Percentiles rank a stretch among this genome's conserved stretches.
Conservation (phyloP, 2,797 vertebrate species). For the Danio albolineatus region DNA sequence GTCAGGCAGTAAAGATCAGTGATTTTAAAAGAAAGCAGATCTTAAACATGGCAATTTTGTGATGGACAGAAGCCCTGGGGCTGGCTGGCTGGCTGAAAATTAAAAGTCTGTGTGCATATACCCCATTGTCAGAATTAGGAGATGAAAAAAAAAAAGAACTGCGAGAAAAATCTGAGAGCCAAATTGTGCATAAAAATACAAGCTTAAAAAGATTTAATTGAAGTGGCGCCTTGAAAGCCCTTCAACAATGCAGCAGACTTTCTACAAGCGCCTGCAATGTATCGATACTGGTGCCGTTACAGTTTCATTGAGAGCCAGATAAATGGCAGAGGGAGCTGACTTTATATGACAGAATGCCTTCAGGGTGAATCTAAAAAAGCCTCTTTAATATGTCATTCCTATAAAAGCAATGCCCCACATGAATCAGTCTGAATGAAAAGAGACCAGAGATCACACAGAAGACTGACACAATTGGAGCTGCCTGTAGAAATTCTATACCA, state of each 20-base stretch:
- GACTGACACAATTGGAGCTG: conserved; percentile 49
- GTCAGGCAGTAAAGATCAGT: no score
- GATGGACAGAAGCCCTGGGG: no score
- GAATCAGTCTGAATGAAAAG: conserved; percentile 65
- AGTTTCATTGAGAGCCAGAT: not conserved
- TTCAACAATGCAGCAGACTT: not conserved
- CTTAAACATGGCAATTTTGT: no score
- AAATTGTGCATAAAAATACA: not conserved
- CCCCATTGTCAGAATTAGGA: no score
- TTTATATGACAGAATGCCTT: conserved; percentile 49
- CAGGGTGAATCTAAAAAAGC: conserved; percentile 65
- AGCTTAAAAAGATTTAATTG: not conserved
- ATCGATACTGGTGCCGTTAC: not conserved
- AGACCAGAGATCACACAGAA: conserved; percentile 35
- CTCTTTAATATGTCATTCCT: conserved; percentile 64
- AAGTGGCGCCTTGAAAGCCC: not conserved
- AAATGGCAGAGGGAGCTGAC: conserved; percentile 14
- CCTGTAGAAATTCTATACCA: conserved; percentile 1
- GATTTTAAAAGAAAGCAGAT: no score
- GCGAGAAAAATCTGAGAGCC: no score
- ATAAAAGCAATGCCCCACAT: conserved; percentile 74
- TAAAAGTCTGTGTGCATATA: no score
- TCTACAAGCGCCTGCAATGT: not conserved
- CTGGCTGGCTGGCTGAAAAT: no score
- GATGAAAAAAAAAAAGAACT: no score